A percentile compares a stretch with the other conserved stretches of the same genome.
These are phyloP conservation scores for Drosophila triauraria DNA, from an alignment of 1,140 invertebrate genomes.

Conservation along the genomic window DNA sequence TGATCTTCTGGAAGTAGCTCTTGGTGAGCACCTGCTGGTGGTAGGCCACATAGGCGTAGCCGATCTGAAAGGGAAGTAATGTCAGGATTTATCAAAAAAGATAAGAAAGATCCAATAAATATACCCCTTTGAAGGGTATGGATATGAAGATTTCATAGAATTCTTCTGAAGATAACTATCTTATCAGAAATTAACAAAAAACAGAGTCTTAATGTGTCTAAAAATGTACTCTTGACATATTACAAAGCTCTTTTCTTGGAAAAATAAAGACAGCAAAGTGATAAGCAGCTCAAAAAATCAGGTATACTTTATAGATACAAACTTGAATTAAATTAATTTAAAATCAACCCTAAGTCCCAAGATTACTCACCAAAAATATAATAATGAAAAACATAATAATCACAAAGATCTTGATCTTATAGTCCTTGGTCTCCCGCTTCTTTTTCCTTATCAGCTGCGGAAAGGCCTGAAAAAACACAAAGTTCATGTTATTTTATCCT, in stretches of 20 bases:
- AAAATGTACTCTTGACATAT: background rate
- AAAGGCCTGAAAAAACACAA: slow-evolving; percentile 53
- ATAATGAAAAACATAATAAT: slow-evolving; percentile 92
- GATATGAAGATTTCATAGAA: background rate
- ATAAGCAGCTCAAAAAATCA: slow-evolving; percentile 6
- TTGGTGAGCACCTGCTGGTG: slow-evolving; percentile 92
- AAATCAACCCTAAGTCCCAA: too few species aligned
- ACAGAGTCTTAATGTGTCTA: background rate
- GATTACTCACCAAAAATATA: slow-evolving; percentile 87
- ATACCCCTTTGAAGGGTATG: too few species aligned
- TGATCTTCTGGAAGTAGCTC: slow-evolving; percentile 93
- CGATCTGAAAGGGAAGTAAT: slow-evolving; percentile 85
- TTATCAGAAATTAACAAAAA: background rate
- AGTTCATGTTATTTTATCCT: background rate
- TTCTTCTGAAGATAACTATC: background rate
- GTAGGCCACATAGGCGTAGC: slow-evolving; percentile 93
- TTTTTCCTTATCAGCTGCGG: slow-evolving; percentile 87
- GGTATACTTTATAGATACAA: background rate
- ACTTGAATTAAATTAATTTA: background rate
- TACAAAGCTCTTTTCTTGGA: background rate
- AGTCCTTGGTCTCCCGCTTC: slow-evolving; percentile 88
- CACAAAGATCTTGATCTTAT: slow-evolving; percentile 92
- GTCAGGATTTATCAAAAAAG: background rate
- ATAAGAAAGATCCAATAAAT: background rate
- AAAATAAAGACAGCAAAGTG: background rate